Percentiles rank a stretch among this genome's conserved stretches.
phyloP scores from a whole-genome alignment of 1,140 invertebrate genomes.

The Aphidius gifuensis region DNA sequence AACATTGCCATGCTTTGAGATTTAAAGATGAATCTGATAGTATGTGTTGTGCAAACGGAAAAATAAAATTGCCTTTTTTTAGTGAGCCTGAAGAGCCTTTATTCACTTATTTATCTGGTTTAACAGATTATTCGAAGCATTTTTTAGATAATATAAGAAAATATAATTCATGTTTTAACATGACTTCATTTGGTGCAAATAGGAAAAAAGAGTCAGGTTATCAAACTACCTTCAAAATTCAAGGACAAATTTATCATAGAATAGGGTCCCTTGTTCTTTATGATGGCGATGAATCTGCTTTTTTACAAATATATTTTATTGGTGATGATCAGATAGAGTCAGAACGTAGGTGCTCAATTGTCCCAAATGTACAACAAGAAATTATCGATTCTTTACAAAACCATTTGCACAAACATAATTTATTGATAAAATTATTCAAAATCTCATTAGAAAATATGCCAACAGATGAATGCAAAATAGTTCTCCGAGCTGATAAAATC shows the following conservation, averaged over 20 bases:
- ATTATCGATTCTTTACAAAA: slow-evolving; percentile 41
- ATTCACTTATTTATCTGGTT: slow-evolving; percentile 40
- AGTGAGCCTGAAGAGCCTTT: slow-evolving; percentile 30
- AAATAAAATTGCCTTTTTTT: slow-evolving; percentile 39
- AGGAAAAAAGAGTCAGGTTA: slow-evolving; percentile 2
- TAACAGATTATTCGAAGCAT: slow-evolving; percentile 42
- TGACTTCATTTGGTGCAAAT: slow-evolving; percentile 33
- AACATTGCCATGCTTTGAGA: slow-evolving; percentile 46
- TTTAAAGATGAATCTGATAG: slow-evolving; percentile 43
- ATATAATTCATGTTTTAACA: slow-evolving; percentile 34
- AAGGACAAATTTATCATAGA: slow-evolving; percentile 39
- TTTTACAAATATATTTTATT: slow-evolving; percentile 50
- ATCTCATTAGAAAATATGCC: slow-evolving; percentile 42
- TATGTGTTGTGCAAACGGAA: slow-evolving; percentile 46
- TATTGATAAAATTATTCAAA: slow-evolving; percentile 46
- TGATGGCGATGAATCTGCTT: slow-evolving; percentile 33
- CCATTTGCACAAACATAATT: slow-evolving; percentile 45
- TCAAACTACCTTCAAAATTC: slow-evolving; percentile 16
- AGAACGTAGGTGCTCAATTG: slow-evolving; percentile 40
- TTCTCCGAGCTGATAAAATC: slow-evolving; percentile 44
- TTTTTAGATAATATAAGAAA: slow-evolving; percentile 35
- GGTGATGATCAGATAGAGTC: slow-evolving; percentile 43
- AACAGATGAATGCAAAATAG: slow-evolving; percentile 35
- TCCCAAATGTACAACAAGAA: slow-evolving; percentile 33
- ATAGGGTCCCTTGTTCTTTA: slow-evolving; percentile 36